These are phyloP conservation scores for Heliconius erato DNA, from an alignment of 2,888 invertebrate genomes.

Conservation along the genomic window DNA sequence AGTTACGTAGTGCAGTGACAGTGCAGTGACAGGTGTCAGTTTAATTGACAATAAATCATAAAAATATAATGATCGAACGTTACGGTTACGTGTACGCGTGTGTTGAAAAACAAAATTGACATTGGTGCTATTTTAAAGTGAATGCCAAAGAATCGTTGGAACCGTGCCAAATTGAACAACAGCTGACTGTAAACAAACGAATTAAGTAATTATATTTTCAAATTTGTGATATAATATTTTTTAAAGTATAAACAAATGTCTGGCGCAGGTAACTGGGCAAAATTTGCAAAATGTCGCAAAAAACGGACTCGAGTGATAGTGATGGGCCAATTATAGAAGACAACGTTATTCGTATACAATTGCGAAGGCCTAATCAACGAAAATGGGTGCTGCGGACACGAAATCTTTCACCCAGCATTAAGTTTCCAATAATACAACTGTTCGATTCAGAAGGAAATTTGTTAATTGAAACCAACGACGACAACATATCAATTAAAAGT, in stretches of 20 bases:
- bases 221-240: conserved; percentile 57
- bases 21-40: conserved; percentile 53
- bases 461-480: conserved; percentile 86
- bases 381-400: conserved; percentile 88
- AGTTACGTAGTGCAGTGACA: conserved; percentile 64
- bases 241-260: conserved; percentile 54
- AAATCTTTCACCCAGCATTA: conserved; percentile 86
- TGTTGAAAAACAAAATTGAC: conserved; percentile 82
- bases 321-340: conserved; percentile 81
- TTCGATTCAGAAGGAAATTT: conserved; percentile 87
- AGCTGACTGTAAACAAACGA: conserved; percentile 85
- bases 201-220: conserved; percentile 62
- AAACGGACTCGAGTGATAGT: conserved; percentile 74
- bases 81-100: conserved; percentile 55
- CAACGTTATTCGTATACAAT: conserved; percentile 87
- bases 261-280: conserved; percentile 55
- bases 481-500: conserved; percentile 82
- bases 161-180: conserved; percentile 75
- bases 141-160: conserved; percentile 77
- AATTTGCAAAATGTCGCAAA: conserved; percentile 69
- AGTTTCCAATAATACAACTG: conserved; percentile 87
- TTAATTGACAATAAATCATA: conserved; percentile 39
- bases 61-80: conserved; percentile 29
- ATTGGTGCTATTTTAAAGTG: conserved; percentile 82
- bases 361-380: conserved; percentile 87